These are phyloP conservation scores for Notothenia rossii DNA, from an alignment of 2,113 vertebrate species.

Conservation along the genomic window DNA sequence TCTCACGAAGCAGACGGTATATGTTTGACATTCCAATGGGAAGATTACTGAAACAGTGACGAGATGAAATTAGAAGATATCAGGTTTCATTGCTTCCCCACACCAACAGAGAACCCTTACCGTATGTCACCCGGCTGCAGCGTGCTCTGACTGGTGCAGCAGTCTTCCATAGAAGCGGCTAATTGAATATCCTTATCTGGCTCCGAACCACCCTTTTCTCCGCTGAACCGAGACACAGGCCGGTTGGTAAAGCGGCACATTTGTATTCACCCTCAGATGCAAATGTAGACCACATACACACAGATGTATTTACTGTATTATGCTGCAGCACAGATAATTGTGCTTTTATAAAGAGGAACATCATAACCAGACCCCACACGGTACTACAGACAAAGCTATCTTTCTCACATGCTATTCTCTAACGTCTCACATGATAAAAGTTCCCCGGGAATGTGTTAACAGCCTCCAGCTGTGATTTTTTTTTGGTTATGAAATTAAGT, in stretches of 20 bases:
- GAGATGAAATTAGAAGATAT: slow-evolving; percentile 65
- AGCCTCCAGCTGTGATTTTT: slow-evolving; percentile 56
- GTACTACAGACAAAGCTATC: slow-evolving; percentile 16
- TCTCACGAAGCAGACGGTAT: slow-evolving; percentile 23
- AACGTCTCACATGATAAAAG: slow-evolving; percentile 59
- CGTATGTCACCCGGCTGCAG: slow-evolving; percentile 50
- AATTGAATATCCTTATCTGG: slow-evolving; percentile 80
- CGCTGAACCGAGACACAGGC: slow-evolving; percentile 59
- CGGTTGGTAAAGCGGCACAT: slow-evolving; percentile 49
- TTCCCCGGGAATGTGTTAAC: slow-evolving; percentile 62
- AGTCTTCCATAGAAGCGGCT: slow-evolving; percentile 47
- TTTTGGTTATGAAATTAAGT: slow-evolving; percentile 70
- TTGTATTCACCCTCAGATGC: slow-evolving; percentile 47
- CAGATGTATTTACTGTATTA: slow-evolving; percentile 16
- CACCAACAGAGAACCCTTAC: slow-evolving; percentile 51
- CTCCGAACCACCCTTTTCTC: slow-evolving; percentile 48
- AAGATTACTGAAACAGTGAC: slow-evolving; percentile 45
- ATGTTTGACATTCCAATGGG: slow-evolving; percentile 46
- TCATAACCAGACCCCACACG: slow-evolving; percentile 16
- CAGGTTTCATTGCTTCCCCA: slow-evolving; percentile 38
- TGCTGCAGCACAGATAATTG: slow-evolving; percentile 23
- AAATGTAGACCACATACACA: slow-evolving; percentile 10
- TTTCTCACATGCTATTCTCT: slow-evolving; percentile 34
- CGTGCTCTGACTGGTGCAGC: slow-evolving; percentile 40
- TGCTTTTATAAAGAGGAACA: slow-evolving; percentile 43